Base-by-base conservation (phyloP, 2,888 invertebrate genomes). In the Microctonus aethiopoides region DNA sequence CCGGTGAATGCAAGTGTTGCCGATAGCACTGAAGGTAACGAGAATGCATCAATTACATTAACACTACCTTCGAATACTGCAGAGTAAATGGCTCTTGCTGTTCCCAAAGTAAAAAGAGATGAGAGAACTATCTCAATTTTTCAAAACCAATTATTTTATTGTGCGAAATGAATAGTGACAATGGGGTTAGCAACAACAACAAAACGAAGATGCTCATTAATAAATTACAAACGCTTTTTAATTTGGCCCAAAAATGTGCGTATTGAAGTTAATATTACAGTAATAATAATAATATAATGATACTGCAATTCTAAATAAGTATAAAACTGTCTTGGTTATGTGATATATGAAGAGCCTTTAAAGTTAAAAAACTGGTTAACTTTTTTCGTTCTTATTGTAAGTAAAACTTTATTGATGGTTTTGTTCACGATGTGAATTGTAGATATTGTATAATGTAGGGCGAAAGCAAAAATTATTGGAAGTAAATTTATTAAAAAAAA, bases 261-360 rank as follows among this genome's bases (percentile, higher is more conserved):
- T 74, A 81, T 79, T 78, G 79, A 80, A 77, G 76, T 79, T 80
- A 34, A 63, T 51, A 26, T 41, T 32, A 51, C 51, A 78, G 72
- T 72, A 77, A 68, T 79, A 80, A 73, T 68, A 74, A 73, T 70
- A 75, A 22, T 59, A 52, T 22, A 54, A 54, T 22, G 26, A 73
- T 71, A 72, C 72, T 76, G 72, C 75, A 70, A 80, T 79, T 81
- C 77, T 81, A 81, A 80, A 80, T 71, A 69, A 67, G 73, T 41
- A 36, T 67, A 67, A 75, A 79, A 83, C 75, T 83, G 77, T 84
- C 78, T 83, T 79, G 82, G 78, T 83, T 80, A 84, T 84, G 83
- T 83, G 83, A 84, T 83, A 83, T 76, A 80, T 75, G 76, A 82
- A 79, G 74, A 84, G 82, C 82, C 82, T 83, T 83, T 80, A 79